Base-by-base conservation (phyloP, 2,797 vertebrate genomes). In the Enteromius treurensis region DNA sequence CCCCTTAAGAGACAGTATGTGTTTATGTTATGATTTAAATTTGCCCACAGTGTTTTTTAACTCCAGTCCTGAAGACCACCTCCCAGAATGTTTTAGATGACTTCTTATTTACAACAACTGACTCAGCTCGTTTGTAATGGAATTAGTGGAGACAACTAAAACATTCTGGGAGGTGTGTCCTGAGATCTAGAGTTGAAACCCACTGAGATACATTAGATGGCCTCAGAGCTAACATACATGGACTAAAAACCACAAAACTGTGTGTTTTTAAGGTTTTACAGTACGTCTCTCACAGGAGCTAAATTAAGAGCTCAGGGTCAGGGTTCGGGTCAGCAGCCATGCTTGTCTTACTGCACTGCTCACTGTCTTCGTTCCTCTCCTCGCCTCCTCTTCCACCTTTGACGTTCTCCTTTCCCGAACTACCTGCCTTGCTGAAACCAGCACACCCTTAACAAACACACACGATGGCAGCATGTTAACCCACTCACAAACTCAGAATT, bases 361-460 rank as follows among this genome's bases (percentile, higher is more conserved):
- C 87, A 73, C 86, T 65, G 45, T 67, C 34, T 47, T 69, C 47
- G 62, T 88, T 77, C 85, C 68, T 42, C 88, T 79, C 84, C 68
- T 47, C 79, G 73, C 42, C 76, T 81, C 62, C 60, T 73, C 26
- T 60, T 64, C 75, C 26, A 32, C 58, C 47, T 29, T 42, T 55
- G 73, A 68, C 81, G 82, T 64, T 60, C 49, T 78, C 47, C 71
- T 75, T 68, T 42, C 53, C 60, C 47, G 15, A 77, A 71, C 45
- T 15, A 83, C 40, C 76, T 80, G n/a, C 77, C 26, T 58, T 71
- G 51, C 62, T 81, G 37, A 80, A 55, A 65, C 21, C 64, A 84
- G 55, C 79, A 69, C 23, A 68, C 32, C 51, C 42, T 77, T 65
- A 26, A 9, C n/a, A 49, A 55, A 65, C 80, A 65, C 77, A 51